Evolutionary conservation across 2,888 invertebrate species (phyloP).

Genomic region (Tetramorium bicarinatum): DNA sequence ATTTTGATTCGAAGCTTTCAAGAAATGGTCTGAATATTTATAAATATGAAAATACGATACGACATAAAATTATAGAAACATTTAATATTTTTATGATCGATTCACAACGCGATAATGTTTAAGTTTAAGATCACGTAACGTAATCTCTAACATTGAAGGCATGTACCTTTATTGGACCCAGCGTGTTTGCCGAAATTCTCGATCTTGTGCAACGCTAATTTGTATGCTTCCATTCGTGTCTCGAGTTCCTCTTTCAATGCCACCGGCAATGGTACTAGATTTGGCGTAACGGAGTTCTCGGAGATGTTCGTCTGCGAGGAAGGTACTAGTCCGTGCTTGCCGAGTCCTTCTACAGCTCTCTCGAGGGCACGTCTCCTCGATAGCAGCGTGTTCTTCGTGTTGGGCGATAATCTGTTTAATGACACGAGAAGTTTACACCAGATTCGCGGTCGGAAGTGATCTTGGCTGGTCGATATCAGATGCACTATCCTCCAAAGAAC

Average conservation of each 20-base stretch:
- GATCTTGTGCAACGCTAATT: conserved; percentile 94
- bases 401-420: conserved; percentile 86
- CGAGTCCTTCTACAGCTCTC: conserved; percentile 95
- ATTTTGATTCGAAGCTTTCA: neutral
- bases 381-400: conserved; percentile 90
- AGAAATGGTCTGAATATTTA: neutral
- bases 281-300: conserved; percentile 73
- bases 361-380: conserved; percentile 92
- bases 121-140: neutral
- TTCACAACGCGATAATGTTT: neutral
- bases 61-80: neutral
- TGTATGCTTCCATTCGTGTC: conserved; percentile 94
- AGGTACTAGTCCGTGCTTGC: conserved; percentile 93
- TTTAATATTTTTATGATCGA: neutral
- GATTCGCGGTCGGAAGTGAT: conserved; percentile 76
- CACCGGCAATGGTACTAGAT: conserved; percentile 92
- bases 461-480: conserved; percentile 88
- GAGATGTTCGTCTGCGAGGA: conserved; percentile 77
- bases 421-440: conserved; percentile 82
- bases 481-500: conserved; percentile 95
- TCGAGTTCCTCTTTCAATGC: conserved; percentile 95
- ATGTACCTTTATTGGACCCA: conserved; percentile 84
- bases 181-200: conserved; percentile 87
- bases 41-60: neutral
- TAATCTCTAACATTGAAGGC: neutral